phyloP scores from a whole-genome alignment of 2,797 vertebrate genomes.

The Manis crassicaudata region DNA sequence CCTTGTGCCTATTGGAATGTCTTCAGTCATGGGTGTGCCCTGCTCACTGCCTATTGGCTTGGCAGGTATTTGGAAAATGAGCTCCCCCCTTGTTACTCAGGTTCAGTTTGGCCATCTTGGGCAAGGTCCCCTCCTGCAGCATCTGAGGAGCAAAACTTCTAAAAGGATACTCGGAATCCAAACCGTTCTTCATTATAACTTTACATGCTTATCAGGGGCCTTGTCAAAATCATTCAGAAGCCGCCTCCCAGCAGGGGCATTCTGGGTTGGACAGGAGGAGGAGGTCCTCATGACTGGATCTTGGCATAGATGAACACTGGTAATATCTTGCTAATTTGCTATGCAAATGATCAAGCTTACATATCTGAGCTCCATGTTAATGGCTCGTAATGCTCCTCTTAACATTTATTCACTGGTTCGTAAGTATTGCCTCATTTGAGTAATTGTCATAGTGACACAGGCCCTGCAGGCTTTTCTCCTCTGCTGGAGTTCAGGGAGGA shows the following conservation, averaged over 20 bases:
- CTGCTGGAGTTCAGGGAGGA: background rate
- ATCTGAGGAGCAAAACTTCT: background rate
- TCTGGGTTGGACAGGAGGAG: background rate
- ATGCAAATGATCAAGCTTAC: background rate
- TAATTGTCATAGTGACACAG: background rate
- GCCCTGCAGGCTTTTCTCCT: background rate
- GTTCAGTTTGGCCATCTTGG: background rate
- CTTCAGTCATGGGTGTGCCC: too few species aligned
- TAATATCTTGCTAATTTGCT: background rate
- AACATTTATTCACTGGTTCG: background rate
- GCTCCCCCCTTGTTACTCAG: background rate
- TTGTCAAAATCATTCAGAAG: background rate
- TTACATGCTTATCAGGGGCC: background rate
- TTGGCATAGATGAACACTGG: background rate
- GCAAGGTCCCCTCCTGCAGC: background rate
- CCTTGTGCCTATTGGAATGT: fast-evolving
- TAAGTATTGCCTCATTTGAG: background rate
- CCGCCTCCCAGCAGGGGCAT: background rate
- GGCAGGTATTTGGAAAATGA: background rate
- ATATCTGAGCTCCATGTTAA: background rate
- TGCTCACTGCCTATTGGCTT: background rate
- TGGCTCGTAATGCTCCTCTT: background rate
- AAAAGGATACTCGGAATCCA: background rate
- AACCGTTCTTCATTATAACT: fast-evolving
- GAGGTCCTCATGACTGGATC: background rate